Conservation (phyloP, 2,797 vertebrate genomes). For the Tangara arthus region DNA sequence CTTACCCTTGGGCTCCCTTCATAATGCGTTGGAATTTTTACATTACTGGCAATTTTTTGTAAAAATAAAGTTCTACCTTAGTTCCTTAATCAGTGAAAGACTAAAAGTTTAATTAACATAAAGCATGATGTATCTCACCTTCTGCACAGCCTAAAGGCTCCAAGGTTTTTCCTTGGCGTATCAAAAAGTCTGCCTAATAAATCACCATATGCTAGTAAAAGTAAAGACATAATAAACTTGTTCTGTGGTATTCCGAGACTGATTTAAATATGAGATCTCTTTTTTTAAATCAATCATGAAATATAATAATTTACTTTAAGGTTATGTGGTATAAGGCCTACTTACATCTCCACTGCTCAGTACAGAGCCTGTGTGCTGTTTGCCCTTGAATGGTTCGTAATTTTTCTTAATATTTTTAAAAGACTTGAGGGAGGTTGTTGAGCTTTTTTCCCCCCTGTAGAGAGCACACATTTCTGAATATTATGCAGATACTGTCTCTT, state of each 20-base stretch:
- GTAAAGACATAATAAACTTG: background rate
- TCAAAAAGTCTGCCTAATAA: background rate
- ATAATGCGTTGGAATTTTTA: background rate
- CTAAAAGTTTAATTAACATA: background rate
- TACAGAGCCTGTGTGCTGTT: background rate
- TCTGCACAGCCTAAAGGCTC: background rate
- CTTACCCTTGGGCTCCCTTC: background rate
- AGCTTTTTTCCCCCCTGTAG: rapidly evolving
- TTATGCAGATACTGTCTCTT: background rate
- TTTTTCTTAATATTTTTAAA: background rate
- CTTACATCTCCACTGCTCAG: background rate
- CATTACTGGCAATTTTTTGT: background rate
- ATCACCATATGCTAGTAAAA: background rate
- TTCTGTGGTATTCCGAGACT: background rate
- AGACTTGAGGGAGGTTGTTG: background rate
- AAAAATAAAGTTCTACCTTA: background rate
- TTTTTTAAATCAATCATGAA: background rate
- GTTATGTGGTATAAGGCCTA: background rate
- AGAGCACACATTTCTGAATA: background rate
- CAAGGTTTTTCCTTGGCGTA: background rate
- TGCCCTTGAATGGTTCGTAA: background rate
- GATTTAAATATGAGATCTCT: background rate
- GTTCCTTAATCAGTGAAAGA: background rate
- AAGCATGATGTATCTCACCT: background rate
- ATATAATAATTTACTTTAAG: background rate